These are phyloP conservation scores for Alloscopus bannaensis DNA, from an alignment of 2,888 invertebrate genomes.

Conservation along the genomic window DNA sequence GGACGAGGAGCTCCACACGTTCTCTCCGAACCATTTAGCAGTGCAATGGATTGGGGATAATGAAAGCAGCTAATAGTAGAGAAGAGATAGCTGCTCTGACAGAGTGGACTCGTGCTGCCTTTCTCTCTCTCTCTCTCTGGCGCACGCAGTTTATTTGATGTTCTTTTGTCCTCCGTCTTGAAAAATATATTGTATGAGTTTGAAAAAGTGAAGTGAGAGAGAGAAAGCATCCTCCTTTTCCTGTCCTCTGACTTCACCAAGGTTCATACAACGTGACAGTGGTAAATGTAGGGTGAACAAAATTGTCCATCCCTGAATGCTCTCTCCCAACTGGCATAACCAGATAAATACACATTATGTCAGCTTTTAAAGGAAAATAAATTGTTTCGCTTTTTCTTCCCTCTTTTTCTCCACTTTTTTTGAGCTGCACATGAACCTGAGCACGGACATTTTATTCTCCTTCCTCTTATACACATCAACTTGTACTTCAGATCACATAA, in stretches of 20 bases:
- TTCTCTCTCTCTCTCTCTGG: constrained; percentile 4
- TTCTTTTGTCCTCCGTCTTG: no score
- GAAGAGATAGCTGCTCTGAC: no score
- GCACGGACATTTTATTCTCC: no score
- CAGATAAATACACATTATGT: constrained; percentile 66
- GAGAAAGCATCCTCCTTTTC: constrained; percentile 1
- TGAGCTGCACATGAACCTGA: no score
- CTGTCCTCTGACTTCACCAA: not conserved
- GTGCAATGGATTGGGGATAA: constrained; percentile 50
- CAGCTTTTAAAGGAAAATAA: constrained; percentile 63
- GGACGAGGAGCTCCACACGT: no score
- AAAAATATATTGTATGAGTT: no score
- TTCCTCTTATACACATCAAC: not conserved
- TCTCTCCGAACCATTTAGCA: no score
- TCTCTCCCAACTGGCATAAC: constrained; percentile 41
- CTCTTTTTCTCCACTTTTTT: constrained; percentile 23
- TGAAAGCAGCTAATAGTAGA: constrained; percentile 56
- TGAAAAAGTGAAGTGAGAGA: no score
- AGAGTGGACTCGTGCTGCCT: no score
- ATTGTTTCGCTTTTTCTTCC: constrained; percentile 62
- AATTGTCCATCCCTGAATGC: constrained; percentile 29
- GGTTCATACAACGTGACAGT: constrained; percentile 4
- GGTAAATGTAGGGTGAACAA: constrained; percentile 25
- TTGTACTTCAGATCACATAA: not conserved
- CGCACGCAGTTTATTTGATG: no score